phyloP scores from a whole-genome alignment of 2,797 vertebrate genomes.

The Protonibea diacanthus region DNA sequence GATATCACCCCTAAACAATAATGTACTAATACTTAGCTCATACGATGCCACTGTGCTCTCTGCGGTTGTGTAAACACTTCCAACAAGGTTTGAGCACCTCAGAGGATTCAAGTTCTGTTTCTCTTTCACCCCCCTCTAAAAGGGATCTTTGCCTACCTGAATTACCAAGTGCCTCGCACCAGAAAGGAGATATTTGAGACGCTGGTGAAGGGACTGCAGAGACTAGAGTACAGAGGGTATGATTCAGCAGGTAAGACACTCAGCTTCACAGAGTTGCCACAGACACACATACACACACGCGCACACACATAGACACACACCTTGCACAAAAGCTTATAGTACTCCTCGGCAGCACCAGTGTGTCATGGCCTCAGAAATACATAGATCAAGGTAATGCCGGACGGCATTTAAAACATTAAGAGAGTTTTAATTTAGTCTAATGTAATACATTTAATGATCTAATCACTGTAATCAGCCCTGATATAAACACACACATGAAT shows the following conservation, averaged over 20 bases:
- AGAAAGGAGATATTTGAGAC: constrained; percentile 95
- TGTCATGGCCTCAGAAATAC: background rate
- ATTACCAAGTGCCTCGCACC: constrained; percentile 94
- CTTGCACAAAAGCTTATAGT: constrained; percentile 38
- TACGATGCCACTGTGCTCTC: background rate
- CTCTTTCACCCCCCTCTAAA: constrained; percentile 46
- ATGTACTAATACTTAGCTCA: background rate
- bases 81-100: background rate
- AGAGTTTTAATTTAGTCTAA: background rate
- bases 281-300: constrained; percentile 9
- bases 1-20: background rate
- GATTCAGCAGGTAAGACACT: constrained; percentile 93
- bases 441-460: background rate
- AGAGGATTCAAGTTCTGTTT: constrained; percentile 25
- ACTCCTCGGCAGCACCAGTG: constrained; percentile 40
- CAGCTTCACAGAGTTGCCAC: constrained; percentile 40
- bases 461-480: background rate
- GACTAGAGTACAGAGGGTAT: constrained; percentile 97
- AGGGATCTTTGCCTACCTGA: constrained; percentile 99
- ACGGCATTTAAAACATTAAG: background rate
- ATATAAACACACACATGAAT: background rate
- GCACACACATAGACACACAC: constrained; percentile 17
- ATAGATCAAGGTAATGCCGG: constrained; percentile 7
- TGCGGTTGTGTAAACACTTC: constrained; percentile 3
- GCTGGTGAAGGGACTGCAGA: constrained; percentile 94